Conservation (phyloP, 2,888 invertebrate genomes). For the Megalurothrips usitatus region DNA sequence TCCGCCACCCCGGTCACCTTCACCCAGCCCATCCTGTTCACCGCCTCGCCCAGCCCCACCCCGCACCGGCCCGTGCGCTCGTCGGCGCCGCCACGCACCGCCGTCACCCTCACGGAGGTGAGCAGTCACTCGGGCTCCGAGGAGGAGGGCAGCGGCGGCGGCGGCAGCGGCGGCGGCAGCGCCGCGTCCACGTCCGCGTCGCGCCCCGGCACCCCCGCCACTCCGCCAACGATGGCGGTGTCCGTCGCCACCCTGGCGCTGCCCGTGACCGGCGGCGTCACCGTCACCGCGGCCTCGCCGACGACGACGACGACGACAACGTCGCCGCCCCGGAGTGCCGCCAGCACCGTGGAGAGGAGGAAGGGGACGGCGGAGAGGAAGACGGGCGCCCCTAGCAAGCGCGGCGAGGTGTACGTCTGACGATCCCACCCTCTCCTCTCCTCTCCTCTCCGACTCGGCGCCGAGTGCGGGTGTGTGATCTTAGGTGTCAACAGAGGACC, state of each 20-base stretch:
- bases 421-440: background rate
- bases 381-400: conserved; percentile 48
- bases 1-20: conserved; percentile 46
- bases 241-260: background rate
- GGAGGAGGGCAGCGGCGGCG: conserved; percentile 45
- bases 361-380: conserved; percentile 48
- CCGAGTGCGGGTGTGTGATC: background rate
- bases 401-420: conserved; percentile 56
- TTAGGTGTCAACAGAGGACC: background rate
- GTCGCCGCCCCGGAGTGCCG: conserved; percentile 36
- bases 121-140: conserved; percentile 41
- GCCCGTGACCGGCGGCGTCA: background rate
- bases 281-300: conserved; percentile 37
- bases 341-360: conserved; percentile 39
- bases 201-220: background rate
- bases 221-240: conserved; percentile 41
- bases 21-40: conserved; percentile 51
- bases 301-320: conserved; percentile 39
- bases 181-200: background rate
- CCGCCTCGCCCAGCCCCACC: background rate
- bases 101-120: conserved; percentile 37
- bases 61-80: conserved; percentile 10
- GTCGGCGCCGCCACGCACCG: conserved; percentile 46
- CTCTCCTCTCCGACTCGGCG: background rate
- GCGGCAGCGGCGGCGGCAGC: conserved; percentile 44